Evolutionary conservation across 2,888 invertebrate genomes (phyloP), one percentile per base, ranked within the genome.

Genomic region (Drosophila mercatorum): DNA sequence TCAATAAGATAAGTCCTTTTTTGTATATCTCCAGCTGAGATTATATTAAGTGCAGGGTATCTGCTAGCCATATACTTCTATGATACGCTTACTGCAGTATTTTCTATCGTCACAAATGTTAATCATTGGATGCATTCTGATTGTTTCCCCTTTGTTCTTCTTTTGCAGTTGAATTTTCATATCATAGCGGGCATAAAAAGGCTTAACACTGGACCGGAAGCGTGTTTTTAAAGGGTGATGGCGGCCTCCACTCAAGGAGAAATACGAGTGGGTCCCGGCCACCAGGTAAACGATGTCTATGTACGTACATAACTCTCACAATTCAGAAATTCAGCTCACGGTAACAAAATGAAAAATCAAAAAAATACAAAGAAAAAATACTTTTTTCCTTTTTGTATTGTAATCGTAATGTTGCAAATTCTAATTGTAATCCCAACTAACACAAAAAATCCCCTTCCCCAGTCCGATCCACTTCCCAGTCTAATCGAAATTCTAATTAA

Each of bases 221-320:
- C 91, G 92, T 92, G 92, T 92, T 91, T 91, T 92, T 92, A 92
- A 92, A 92, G 93, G 92, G 93, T 92, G 92, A 93, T 93, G 93
- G 93, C 93, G 94, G 95, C 95, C 93, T 95, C 95, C 93, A 95
- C 95, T 93, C 95, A 95, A 94, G 95, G 95, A 94, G 95, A 95
- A 94, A 95, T 95, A 93, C 95, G 95, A 95, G 95, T 95, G 94
- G 95, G 95, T 94, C 95, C 95, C 93, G 95, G 95, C 93, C 95
- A 95, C 94, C 95, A 95, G 95, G 95, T 95, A 94, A 94, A 94
- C 94, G 94, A 94, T 93, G 94, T 94, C 93, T 94, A 94, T 94
- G 94, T 94, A 94, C 94, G 94, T 94, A 94, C 94, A 94, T 94
- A 93, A 93, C 93, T 93, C 93, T 93, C 92, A 92, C 86, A 92